These are phyloP conservation scores for Oegoconia quadripuncta DNA, from an alignment of 2,888 invertebrate species.

Conservation along the genomic window DNA sequence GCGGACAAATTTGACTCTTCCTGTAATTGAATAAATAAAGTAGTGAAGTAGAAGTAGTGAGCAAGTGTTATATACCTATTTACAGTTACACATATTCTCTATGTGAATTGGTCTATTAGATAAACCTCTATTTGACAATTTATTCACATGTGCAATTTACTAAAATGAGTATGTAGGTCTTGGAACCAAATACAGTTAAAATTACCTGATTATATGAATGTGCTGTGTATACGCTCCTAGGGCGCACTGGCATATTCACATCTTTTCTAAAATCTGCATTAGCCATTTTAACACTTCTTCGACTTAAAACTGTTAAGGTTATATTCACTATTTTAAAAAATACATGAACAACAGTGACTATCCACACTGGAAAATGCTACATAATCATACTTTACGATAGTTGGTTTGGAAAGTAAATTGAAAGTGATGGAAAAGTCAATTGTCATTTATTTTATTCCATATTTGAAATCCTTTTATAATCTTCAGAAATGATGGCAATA, in stretches of 20 bases:
- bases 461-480: conserved; percentile 38
- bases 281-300: conserved; percentile 69
- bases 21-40: no score
- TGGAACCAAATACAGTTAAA: neutral
- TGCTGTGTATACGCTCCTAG: conserved; percentile 83
- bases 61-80: no score
- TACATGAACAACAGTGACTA: conserved; percentile 63
- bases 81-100: no score
- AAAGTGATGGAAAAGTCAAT: conserved; percentile 39
- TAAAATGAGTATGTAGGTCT: no score
- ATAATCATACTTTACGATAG: conserved; percentile 54
- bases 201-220: conserved; percentile 80
- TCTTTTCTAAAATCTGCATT: conserved; percentile 73
- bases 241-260: conserved; percentile 74
- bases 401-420: conserved; percentile 33
- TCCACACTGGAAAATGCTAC: conserved; percentile 64
- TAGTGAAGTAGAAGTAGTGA: no score
- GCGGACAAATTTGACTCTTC: conserved; percentile 69
- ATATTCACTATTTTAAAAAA: conserved; percentile 65
- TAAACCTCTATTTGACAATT: no score
- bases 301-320: conserved; percentile 55
- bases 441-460: conserved; percentile 52
- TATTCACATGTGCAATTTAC: no score
- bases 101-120: no score
- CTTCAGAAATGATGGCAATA: conserved; percentile 32